Percentiles rank a stretch among this genome's conserved stretches.
These are phyloP conservation scores for Lasius fuliginosus DNA, from an alignment of 2,888 invertebrate genomes.

Conservation along the genomic window DNA sequence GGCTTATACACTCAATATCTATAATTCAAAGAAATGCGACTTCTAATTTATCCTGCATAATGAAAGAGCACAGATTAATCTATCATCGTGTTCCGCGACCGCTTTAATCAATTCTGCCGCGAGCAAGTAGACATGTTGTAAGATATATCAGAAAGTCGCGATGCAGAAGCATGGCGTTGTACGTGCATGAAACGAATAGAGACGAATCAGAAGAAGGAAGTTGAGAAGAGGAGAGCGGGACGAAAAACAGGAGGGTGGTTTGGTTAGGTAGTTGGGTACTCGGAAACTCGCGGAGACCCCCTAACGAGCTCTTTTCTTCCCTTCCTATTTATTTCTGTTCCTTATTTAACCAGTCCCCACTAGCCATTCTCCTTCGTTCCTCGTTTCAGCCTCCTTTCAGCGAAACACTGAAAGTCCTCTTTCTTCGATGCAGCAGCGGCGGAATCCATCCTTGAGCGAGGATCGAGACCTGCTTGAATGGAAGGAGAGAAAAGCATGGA, in stretches of 20 bases:
- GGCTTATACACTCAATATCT: background rate
- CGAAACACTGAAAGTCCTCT: constrained; percentile 74
- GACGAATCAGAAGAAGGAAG: constrained; percentile 44
- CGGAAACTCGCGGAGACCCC: constrained; percentile 79
- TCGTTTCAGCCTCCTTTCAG: constrained; percentile 59
- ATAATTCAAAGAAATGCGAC: background rate
- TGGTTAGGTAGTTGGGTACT: constrained; percentile 81
- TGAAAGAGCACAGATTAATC: background rate
- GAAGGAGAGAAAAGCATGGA: constrained; percentile 60
- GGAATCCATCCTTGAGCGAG: constrained; percentile 69
- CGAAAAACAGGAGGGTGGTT: constrained; percentile 67
- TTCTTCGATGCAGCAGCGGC: constrained; percentile 71
- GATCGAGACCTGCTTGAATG: constrained; percentile 72
- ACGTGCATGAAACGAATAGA: constrained; percentile 50
- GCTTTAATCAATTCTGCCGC: constrained; percentile 44
- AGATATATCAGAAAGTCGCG: constrained; percentile 56
- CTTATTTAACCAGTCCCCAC: constrained; percentile 85
- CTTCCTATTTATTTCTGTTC: constrained; percentile 85
- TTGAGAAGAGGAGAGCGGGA: constrained; percentile 53
- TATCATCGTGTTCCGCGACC: background rate
- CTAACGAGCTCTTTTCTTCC: constrained; percentile 80
- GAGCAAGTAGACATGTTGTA: constrained; percentile 54
- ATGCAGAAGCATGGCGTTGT: constrained; percentile 50
- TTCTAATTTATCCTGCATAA: background rate
- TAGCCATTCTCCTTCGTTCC: constrained; percentile 70